Percentiles rank a stretch among this genome's conserved stretches.
Conservation (phyloP, 2,888 invertebrate species). For the Polietes domitor region DNA sequence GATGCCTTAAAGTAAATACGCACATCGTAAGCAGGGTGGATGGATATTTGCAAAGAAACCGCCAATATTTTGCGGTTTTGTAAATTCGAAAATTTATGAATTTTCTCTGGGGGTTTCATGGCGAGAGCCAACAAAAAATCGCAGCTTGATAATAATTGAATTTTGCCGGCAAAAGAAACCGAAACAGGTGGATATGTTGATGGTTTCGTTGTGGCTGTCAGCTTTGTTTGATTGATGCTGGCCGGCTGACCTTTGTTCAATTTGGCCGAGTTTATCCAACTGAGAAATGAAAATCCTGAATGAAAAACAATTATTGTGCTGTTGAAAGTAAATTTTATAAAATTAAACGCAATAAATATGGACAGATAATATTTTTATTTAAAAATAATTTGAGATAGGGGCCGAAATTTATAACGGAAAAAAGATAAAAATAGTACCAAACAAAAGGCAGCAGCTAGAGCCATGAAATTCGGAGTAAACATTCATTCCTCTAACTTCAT, state of each 20-base stretch:
- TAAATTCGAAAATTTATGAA: not conserved
- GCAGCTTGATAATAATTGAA: not conserved
- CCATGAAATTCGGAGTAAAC: too few relatives aligned
- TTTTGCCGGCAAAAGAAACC: not conserved
- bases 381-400: too few relatives aligned
- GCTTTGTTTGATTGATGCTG: not conserved
- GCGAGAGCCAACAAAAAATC: not conserved
- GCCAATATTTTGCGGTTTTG: not conserved
- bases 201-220: not conserved
- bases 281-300: not conserved
- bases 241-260: not conserved
- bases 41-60: not conserved
- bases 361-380: too few relatives aligned
- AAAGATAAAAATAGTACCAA: too few relatives aligned
- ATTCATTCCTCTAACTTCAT: too few relatives aligned
- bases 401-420: too few relatives aligned
- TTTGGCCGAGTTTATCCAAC: not conserved
- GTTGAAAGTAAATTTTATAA: not conserved
- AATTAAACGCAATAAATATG: not conserved
- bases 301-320: not conserved
- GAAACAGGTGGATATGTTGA: not conserved
- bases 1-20: not conserved
- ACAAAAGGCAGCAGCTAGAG: too few relatives aligned
- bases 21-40: not conserved
- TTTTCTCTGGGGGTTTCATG: not conserved